These are phyloP conservation scores for Rachycentron canadum DNA, from an alignment of 2,797 vertebrate species.

Conservation along the genomic window DNA sequence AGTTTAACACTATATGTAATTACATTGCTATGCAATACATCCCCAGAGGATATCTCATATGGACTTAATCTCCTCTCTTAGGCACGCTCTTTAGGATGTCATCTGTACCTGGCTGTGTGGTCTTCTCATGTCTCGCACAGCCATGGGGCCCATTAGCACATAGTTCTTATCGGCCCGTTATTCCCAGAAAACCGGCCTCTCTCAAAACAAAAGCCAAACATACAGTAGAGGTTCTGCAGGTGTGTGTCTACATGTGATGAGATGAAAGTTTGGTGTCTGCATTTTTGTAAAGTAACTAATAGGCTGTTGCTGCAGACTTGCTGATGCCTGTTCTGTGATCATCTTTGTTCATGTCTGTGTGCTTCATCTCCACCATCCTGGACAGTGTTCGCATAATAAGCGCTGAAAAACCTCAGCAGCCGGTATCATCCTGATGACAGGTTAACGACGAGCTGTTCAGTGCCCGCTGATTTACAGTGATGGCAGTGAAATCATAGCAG, in stretches of 20 bases:
- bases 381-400: slow-evolving; percentile 29
- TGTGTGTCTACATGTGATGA: slow-evolving; percentile 42
- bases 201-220: slow-evolving; percentile 67
- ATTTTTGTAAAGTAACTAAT: slow-evolving; percentile 16
- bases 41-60: slow-evolving; percentile 35
- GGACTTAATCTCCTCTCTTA: slow-evolving; percentile 49
- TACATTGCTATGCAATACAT: slow-evolving; percentile 45
- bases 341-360: not conserved
- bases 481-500: slow-evolving; percentile 33
- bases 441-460: slow-evolving; percentile 44
- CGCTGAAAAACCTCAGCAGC: slow-evolving; percentile 34
- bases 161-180: slow-evolving; percentile 55
- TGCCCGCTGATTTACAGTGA: slow-evolving; percentile 51
- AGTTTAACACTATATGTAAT: slow-evolving; percentile 53
- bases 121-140: slow-evolving; percentile 47
- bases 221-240: slow-evolving; percentile 29
- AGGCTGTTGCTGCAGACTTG: slow-evolving; percentile 5
- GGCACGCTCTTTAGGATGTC: slow-evolving; percentile 47
- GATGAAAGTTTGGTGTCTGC: slow-evolving; percentile 28
- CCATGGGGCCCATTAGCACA: slow-evolving; percentile 56
- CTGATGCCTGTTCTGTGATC: slow-evolving; percentile 28
- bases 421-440: slow-evolving; percentile 53
- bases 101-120: slow-evolving; percentile 63
- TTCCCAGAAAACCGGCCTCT: slow-evolving; percentile 54
- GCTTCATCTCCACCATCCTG: slow-evolving; percentile 1